Evolutionary conservation across 2,113 vertebrate species (phyloP), one percentile per base, ranked within the genome.

Genomic region (Anas platyrhynchos): DNA sequence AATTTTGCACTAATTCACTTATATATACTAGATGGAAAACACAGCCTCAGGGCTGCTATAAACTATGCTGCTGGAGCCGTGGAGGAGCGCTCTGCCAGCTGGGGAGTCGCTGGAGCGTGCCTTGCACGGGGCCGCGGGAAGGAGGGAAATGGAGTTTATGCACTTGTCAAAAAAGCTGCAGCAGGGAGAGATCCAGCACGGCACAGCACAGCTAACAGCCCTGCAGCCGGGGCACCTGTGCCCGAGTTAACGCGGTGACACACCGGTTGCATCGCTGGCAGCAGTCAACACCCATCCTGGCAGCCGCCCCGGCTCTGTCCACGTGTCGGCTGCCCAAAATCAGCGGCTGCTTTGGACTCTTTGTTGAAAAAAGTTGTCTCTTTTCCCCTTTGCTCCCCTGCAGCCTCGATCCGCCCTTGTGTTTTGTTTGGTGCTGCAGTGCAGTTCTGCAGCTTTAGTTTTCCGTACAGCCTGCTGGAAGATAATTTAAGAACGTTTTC

Each of bases 1-100:
- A 88, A 83, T 96, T 94, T 96, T 93, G 93, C 92, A 93, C 92
- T 93, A 94, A 96, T 96, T 97, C 94, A 65, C 88, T 94, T 94
- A 56, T 61, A 90, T 82, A 88, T 41, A 83, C 86, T 84, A 6
- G 90, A 78, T 92, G 94, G 94, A 84, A 93, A 96, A 92, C 93
- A 95, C 88, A 86, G 96, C 96, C 93, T 66, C 32, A 1, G 88
- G 96, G 93, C 93, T 95, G 96, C 94, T 54, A 76, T 95, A 92
- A 96, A 95, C 77, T 63, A 65, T 62, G 82, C 89, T 74, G 96
- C 93, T 50, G 82, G 11, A 94, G 93, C 88, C 83, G 56, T 90
- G 65, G 46, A 89, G 89, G 90, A 81, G 81, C 0, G 7, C 85
- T 79, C 87, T 89, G 89, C 54, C 93, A 89, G 89, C 94, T 63